Percentiles rank a stretch among this genome's conserved stretches.
Evolutionary conservation across 1,140 invertebrate species (phyloP).

Genomic region (Magallana gigas): DNA sequence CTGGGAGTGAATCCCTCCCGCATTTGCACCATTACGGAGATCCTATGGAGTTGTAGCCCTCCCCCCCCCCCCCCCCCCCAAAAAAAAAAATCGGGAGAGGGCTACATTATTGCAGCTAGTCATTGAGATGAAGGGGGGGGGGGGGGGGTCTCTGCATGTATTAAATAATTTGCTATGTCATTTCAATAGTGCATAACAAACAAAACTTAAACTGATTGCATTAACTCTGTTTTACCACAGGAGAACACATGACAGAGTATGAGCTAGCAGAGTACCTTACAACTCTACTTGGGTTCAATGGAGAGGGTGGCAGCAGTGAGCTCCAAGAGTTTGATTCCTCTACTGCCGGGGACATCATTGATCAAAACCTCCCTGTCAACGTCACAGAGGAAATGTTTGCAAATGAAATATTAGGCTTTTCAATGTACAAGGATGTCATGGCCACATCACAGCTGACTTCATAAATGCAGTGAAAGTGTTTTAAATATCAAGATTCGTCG

Average conservation of each 20-base stretch:
- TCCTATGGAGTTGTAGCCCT: too few relatives aligned
- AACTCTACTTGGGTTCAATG: constrained; percentile 76
- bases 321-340: constrained; percentile 73
- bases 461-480: background rate
- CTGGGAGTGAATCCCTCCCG: too few relatives aligned
- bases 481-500: background rate
- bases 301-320: constrained; percentile 77
- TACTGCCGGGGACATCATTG: constrained; percentile 71
- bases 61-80: too few relatives aligned
- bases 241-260: constrained; percentile 79
- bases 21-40: too few relatives aligned
- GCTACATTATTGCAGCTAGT: too few relatives aligned
- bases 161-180: background rate
- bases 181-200: too few relatives aligned
- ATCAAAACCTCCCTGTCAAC: constrained; percentile 74
- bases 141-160: too few relatives aligned
- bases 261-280: constrained; percentile 79
- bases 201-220: background rate
- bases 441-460: background rate
- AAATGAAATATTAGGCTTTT: constrained; percentile 76
- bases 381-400: constrained; percentile 75
- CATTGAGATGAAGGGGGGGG: too few relatives aligned
- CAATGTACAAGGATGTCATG: constrained; percentile 61
- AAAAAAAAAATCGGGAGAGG: too few relatives aligned
- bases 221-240: constrained; percentile 60